Percentiles rank a stretch among this genome's conserved stretches.
These are phyloP conservation scores for Drosophila simulans DNA, from an alignment of 1,140 invertebrate species.

Conservation along the genomic window DNA sequence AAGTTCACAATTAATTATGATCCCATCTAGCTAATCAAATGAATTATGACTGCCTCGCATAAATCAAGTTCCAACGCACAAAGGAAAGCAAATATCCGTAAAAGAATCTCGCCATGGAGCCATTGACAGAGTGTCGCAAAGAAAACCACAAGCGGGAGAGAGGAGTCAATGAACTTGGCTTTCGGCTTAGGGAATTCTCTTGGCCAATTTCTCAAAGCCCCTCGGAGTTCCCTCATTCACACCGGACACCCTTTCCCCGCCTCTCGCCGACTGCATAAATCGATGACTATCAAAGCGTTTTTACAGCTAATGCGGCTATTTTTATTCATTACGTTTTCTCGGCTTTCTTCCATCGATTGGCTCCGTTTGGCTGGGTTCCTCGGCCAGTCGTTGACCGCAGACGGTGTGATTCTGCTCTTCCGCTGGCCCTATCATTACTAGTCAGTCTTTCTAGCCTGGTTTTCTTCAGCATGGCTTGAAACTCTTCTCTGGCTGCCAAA, in stretches of 20 bases:
- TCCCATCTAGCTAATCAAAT: slow-evolving; percentile 61
- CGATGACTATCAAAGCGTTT: slow-evolving; percentile 80
- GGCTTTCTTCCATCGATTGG: slow-evolving; percentile 72
- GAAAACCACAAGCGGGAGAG: slow-evolving; percentile 30
- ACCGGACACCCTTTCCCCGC: slow-evolving; percentile 17
- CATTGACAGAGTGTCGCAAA: slow-evolving; percentile 60
- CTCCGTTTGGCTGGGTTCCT: slow-evolving; percentile 21
- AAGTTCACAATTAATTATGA: slow-evolving; percentile 29
- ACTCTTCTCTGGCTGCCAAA: slow-evolving; percentile 25
- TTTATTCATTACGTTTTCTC: slow-evolving; percentile 81
- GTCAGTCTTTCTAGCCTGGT: slow-evolving; percentile 15
- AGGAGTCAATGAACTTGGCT: slow-evolving; percentile 73
- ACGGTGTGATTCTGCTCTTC: slow-evolving; percentile 37
- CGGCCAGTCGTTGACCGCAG: slow-evolving; percentile 39
- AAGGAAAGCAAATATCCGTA: slow-evolving; percentile 58
- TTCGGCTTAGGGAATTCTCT: slow-evolving; percentile 73
- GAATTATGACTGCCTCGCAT: slow-evolving; percentile 54
- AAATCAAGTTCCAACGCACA: slow-evolving; percentile 58
- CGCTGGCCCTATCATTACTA: slow-evolving; percentile 49
- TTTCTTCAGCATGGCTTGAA: not conserved
- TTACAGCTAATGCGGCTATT: slow-evolving; percentile 83
- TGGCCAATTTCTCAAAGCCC: slow-evolving; percentile 75
- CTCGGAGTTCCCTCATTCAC: slow-evolving; percentile 20
- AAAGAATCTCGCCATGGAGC: slow-evolving; percentile 27
- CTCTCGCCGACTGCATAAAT: slow-evolving; percentile 52